phyloP scores from a whole-genome alignment of 1,140 invertebrate genomes.

The Drosophila sp. region DNA sequence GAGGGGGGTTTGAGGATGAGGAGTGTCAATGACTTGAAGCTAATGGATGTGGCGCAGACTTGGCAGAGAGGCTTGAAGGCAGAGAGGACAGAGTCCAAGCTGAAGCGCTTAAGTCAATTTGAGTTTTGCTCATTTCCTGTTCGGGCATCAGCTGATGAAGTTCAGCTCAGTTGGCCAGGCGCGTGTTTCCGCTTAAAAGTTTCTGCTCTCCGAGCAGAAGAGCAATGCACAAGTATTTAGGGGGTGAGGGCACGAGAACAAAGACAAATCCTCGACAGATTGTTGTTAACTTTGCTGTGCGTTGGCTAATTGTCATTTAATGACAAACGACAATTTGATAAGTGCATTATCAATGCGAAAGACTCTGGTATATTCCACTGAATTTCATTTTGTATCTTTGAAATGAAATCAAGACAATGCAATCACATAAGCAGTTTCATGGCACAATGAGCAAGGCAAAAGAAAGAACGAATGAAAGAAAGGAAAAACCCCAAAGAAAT shows the following conservation, averaged over 20 bases:
- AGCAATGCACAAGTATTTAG: background rate
- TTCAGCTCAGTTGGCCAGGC: constrained; percentile 10
- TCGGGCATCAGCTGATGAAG: constrained; percentile 8
- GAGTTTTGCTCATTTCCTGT: constrained; percentile 25
- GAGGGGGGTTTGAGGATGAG: background rate
- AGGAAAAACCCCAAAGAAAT: background rate
- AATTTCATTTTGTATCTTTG: constrained; percentile 5
- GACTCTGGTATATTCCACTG: constrained; percentile 3
- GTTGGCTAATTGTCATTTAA: constrained; percentile 22
- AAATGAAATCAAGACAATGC: constrained; percentile 10
- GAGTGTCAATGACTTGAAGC: constrained; percentile 25
- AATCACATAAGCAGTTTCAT: constrained; percentile 18
- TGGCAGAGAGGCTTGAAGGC: background rate
- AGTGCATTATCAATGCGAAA: constrained; percentile 16
- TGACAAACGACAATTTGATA: constrained; percentile 21
- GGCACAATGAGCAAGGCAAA: constrained; percentile 5
- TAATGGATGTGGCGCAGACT: constrained; percentile 8
- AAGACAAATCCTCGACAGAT: constrained; percentile 16
- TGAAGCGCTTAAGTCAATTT: constrained; percentile 21
- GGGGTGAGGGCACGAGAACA: background rate
- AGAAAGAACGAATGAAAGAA: background rate
- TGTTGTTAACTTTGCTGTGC: constrained; percentile 13
- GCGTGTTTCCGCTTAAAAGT: constrained; percentile 23
- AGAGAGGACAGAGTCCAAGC: background rate
- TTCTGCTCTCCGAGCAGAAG: background rate